Evolutionary conservation across 2,113 vertebrate species (phyloP).

Genomic region (Oceanodroma tethys): DNA sequence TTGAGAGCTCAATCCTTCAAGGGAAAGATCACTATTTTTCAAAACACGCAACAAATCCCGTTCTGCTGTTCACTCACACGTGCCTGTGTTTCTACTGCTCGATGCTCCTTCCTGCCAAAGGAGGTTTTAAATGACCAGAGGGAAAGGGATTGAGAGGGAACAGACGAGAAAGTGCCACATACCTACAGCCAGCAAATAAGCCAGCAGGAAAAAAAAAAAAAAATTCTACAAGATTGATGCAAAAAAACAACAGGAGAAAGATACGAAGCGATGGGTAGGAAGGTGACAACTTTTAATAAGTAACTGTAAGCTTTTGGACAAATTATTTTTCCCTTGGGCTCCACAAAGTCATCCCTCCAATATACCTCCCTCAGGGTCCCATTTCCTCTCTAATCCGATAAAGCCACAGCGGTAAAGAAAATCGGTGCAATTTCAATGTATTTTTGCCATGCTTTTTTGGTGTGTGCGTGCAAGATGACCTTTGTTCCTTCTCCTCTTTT

Average conservation of each 20-base stretch:
- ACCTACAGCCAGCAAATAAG: neutral
- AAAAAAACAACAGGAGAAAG: neutral
- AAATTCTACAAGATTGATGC: neutral
- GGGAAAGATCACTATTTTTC: neutral
- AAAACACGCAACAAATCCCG: neutral
- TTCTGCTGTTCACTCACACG: neutral
- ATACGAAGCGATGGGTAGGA: neutral
- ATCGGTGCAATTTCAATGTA: neutral
- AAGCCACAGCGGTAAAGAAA: neutral
- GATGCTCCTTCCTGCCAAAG: neutral
- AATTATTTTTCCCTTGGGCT: neutral
- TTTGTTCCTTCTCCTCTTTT: neutral
- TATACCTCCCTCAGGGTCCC: neutral
- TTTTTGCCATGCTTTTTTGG: neutral
- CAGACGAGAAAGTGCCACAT: neutral
- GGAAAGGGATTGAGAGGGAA: neutral
- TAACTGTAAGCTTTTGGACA: neutral
- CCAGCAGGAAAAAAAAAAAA: neutral
- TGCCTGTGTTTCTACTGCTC: neutral
- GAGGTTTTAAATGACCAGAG: neutral
- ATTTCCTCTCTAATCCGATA: neutral
- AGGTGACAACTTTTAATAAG: neutral
- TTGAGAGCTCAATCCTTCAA: neutral
- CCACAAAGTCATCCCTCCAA: neutral
- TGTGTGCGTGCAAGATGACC: fast-evolving